phyloP scores from a whole-genome alignment of 2,113 vertebrate genomes.

The Cephalopterus ornatus region DNA sequence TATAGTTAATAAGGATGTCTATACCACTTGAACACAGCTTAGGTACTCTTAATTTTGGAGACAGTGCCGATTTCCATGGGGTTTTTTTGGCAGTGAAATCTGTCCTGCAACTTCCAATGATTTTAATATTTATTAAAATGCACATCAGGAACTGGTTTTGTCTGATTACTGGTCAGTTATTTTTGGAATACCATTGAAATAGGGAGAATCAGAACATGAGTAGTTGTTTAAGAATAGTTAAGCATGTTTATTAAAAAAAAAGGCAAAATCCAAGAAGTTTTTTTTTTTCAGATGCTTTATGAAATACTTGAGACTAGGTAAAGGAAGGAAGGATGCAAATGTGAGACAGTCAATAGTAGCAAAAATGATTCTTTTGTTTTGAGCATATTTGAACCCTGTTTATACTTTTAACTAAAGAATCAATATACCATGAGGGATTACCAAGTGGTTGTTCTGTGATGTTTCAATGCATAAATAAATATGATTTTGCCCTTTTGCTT shows the following conservation, averaged over 20 bases:
- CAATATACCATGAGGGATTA: neutral
- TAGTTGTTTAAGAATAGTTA: neutral
- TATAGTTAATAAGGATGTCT: neutral
- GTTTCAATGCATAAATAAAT: neutral
- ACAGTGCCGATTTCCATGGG: fast-evolving
- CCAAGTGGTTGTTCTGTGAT: neutral
- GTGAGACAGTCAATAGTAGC: neutral
- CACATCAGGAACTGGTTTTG: neutral
- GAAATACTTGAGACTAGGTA: neutral
- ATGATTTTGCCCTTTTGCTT: neutral
- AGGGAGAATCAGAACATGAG: neutral
- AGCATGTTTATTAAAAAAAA: neutral
- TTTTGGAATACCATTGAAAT: neutral
- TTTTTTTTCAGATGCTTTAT: neutral
- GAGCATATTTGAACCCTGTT: neutral
- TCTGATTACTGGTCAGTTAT: neutral
- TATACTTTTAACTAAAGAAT: neutral
- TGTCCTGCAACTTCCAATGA: neutral
- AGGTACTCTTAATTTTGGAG: neutral
- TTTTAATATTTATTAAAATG: neutral
- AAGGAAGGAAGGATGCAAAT: neutral
- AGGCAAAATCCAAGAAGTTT: neutral
- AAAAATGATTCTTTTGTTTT: neutral
- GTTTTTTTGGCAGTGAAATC: neutral
- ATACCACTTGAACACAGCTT: neutral